Evolutionary conservation across 2,888 invertebrate genomes (phyloP).

Genomic region (Limnephilus marmoratus): DNA sequence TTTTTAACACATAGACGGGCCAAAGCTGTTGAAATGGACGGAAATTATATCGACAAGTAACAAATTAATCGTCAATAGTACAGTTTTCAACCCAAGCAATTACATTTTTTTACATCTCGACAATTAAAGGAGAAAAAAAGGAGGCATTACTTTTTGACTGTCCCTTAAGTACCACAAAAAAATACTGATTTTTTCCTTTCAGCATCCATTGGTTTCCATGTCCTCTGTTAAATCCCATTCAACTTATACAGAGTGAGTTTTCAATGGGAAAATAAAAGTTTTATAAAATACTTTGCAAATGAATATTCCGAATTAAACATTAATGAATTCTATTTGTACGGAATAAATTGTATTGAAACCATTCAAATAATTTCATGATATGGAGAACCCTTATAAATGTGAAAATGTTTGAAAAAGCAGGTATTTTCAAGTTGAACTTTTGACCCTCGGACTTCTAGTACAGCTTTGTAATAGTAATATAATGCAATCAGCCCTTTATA

Average conservation of each 20-base stretch:
- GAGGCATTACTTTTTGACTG: no score
- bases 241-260: neutral
- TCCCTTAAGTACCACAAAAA: neutral
- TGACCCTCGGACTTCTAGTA: neutral
- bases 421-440: neutral
- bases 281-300: neutral
- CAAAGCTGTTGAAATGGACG: no score
- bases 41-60: no score
- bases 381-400: neutral
- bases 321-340: neutral
- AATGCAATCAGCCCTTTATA: neutral
- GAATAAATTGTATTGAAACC: neutral
- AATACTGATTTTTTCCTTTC: neutral
- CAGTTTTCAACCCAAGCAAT: no score
- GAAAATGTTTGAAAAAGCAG: neutral
- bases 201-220: neutral
- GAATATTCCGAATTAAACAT: neutral
- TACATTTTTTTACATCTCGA: no score
- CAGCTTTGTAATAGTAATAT: neutral
- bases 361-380: neutral
- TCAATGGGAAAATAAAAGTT: neutral
- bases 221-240: neutral
- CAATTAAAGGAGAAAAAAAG: no score
- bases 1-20: no score
- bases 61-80: no score